A percentile compares a stretch with the other conserved stretches of the same genome.
Conservation (phyloP, 2,797 vertebrate genomes). For the Cossypha niveicapilla region DNA sequence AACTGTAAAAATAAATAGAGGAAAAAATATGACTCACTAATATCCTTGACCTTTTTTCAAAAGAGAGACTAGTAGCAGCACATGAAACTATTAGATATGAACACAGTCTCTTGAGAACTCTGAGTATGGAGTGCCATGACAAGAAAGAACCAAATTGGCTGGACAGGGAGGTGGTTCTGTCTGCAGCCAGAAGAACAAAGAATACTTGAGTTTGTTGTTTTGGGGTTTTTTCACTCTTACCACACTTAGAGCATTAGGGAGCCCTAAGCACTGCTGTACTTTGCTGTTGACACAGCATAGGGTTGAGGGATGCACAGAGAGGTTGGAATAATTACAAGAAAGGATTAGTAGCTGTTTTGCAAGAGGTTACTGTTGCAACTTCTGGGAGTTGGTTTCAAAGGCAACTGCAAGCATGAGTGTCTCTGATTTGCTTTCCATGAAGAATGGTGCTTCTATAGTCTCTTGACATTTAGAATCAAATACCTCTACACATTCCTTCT, state of each 20-base stretch:
- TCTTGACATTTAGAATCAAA: constrained; percentile 7
- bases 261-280: not conserved
- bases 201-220: not conserved
- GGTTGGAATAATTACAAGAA: not conserved
- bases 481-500: not conserved
- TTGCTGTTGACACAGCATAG: not conserved
- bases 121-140: not conserved
- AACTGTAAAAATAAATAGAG: not conserved
- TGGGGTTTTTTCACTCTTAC: not conserved
- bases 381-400: constrained; percentile 30
- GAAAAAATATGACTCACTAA: not conserved
- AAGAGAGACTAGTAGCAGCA: not conserved
- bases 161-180: not conserved
- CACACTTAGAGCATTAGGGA: not conserved
- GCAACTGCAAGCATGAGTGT: not conserved
- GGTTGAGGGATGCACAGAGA: not conserved
- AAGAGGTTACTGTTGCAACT: not conserved
- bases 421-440: not conserved
- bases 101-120: not conserved
- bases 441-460: not conserved
- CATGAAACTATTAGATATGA: not conserved
- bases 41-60: not conserved
- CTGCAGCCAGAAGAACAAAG: not conserved
- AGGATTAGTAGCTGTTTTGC: constrained; percentile 6
- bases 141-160: not conserved